Evolutionary conservation across 2,113 vertebrate genomes (phyloP).

Genomic region (Charina bottae): DNA sequence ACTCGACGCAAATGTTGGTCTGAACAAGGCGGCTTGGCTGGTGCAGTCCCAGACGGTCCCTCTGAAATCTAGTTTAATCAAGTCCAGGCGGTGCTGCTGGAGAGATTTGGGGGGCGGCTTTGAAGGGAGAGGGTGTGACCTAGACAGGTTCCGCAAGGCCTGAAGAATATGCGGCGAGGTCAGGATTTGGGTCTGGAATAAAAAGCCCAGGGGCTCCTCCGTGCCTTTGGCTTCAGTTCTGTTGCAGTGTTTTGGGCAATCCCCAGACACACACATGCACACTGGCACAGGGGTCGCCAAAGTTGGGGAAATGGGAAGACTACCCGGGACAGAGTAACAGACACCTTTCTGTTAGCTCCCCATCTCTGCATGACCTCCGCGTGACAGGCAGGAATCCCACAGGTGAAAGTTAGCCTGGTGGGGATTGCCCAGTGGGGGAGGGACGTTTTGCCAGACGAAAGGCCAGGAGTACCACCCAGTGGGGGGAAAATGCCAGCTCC

Average conservation of each 20-base stretch:
- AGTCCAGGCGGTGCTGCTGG: background rate
- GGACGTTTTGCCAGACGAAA: no score
- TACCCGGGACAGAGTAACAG: no score
- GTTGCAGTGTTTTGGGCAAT: background rate
- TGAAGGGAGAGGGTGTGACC: background rate
- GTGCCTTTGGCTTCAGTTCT: background rate
- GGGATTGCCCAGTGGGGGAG: no score
- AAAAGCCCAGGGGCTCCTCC: no score
- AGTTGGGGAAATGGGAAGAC: background rate
- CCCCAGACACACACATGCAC: no score
- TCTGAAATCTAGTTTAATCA: constrained; percentile 12
- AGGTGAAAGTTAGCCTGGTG: no score
- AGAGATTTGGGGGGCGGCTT: background rate
- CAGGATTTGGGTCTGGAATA: background rate
- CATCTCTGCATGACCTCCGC: no score
- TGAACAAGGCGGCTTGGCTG: no score
- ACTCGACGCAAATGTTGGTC: background rate
- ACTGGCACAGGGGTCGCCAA: no score
- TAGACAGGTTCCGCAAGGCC: background rate
- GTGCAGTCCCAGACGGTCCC: background rate
- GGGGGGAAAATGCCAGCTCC: no score
- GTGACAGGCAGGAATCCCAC: background rate
- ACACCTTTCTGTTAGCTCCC: background rate
- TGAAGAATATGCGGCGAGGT: background rate
- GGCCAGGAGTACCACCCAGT: no score